Evolutionary conservation across 1,140 invertebrate species (phyloP).

Genomic region (Drosophila lowei): DNA sequence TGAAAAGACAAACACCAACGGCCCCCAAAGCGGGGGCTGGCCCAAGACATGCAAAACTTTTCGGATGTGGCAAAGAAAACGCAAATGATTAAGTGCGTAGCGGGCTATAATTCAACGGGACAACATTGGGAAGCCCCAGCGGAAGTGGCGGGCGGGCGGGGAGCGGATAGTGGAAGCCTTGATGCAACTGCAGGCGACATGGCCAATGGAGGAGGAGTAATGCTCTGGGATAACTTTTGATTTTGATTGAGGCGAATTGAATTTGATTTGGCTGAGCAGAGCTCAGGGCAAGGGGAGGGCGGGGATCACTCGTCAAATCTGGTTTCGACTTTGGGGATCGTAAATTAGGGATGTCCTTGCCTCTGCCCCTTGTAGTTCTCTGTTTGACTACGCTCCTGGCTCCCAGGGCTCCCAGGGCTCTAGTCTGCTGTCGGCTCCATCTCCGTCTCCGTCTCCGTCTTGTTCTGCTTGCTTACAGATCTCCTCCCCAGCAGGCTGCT

Average conservation of each 20-base stretch:
- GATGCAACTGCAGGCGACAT: conserved; percentile 63
- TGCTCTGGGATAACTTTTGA: conserved; percentile 44
- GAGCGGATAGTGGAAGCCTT: background rate
- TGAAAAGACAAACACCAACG: conserved; percentile 25
- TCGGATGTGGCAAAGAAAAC: conserved; percentile 68
- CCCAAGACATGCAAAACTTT: conserved; percentile 72
- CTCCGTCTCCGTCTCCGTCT: background rate
- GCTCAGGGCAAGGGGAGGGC: conserved; percentile 3
- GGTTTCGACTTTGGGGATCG: conserved; percentile 20
- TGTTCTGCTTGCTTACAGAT: conserved; percentile 17
- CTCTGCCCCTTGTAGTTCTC: no score
- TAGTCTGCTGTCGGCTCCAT: background rate
- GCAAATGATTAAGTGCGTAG: conserved; percentile 78
- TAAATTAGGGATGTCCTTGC: conserved; percentile 14
- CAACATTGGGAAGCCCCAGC: conserved; percentile 53
- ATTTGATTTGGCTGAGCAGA: conserved; percentile 38
- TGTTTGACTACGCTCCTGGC: no score
- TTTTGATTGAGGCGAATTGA: conserved; percentile 53
- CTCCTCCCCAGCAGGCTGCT: conserved; percentile 53
- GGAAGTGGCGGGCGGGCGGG: background rate
- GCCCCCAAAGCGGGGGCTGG: background rate
- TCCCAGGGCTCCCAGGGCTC: background rate
- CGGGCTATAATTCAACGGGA: conserved; percentile 73
- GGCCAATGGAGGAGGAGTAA: conserved; percentile 47
- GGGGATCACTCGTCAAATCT: conserved; percentile 14